Base-by-base conservation (phyloP, 2,888 invertebrate genomes). In the Operophtera brumata region DNA sequence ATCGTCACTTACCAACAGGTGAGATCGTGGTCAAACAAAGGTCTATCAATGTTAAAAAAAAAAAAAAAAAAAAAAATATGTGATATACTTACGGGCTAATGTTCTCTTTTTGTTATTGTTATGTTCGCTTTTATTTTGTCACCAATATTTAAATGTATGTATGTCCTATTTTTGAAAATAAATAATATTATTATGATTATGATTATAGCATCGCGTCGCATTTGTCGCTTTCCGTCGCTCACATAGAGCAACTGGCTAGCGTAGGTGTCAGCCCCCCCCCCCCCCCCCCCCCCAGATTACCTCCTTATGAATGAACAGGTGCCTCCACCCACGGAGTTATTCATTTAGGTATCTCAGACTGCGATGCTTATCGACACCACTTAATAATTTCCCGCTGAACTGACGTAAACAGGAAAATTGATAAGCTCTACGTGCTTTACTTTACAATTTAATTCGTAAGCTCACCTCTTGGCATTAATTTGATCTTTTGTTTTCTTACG, bases 231-330 rank as follows among this genome's bases (percentile, higher is more conserved):
- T 6, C 0, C 7, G 13, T 20, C 14, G 26, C 28, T 25, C 34
- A 46, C 32, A 6, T 40, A 45, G 10, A 13, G 39, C 45, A 37
- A 25, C 25, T 36, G 12, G 26, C n/a, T 36, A 25, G 9, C 35
- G 57, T 52, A 45, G 52, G 57, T 44, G 40, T 41, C 34, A 43
- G 40, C 51, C 55, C 34, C n/a, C n/a, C n/a, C n/a, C n/a, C n/a
- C n/a, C n/a, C n/a, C n/a, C n/a, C n/a, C n/a, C 47, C 46, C 53
- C 54, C 50, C 49, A 36, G 61, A 61, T 60, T 62, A 59, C 65
- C 61, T 62, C 62, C 62, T 68, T 66, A 69, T 80, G 78, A 83
- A 82, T 76, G 81, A 78, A 74, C 82, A 82, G 81, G 80, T 82
- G 78, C 64, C 67, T 69, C 69, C 74, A 68, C 79, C 69, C 64